Evolutionary conservation across 23 tunicate genomes (phyloP).

Genomic region (Aplidium turbinatum): DNA sequence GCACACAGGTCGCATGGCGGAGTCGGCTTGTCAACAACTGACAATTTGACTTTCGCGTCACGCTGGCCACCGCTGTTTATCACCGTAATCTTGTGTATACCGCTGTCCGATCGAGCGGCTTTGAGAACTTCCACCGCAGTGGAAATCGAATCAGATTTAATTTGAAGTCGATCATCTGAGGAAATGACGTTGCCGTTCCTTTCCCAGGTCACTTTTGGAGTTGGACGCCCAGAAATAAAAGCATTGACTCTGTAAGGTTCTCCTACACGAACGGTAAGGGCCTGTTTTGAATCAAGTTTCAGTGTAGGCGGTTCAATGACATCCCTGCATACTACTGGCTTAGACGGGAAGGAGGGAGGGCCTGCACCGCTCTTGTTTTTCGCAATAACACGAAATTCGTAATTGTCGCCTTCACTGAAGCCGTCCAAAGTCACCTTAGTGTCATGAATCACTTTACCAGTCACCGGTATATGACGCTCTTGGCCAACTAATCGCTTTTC

Average conservation of each 20-base stretch:
- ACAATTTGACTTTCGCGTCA: slow-evolving; percentile 52
- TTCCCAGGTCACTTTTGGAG: slow-evolving; percentile 83
- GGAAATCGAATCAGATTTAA: slow-evolving; percentile 51
- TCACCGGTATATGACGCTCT: slow-evolving; percentile 75
- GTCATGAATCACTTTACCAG: slow-evolving; percentile 83
- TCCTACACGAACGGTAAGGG: slow-evolving; percentile 62
- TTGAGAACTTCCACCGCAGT: slow-evolving; percentile 55
- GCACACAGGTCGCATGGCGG: slow-evolving; percentile 76
- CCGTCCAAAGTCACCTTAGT: slow-evolving; percentile 66
- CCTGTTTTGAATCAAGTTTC: slow-evolving; percentile 55
- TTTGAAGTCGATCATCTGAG: slow-evolving; percentile 63
- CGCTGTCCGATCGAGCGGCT: slow-evolving; percentile 72
- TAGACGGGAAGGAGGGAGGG: slow-evolving; percentile 91
- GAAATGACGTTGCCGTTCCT: slow-evolving; percentile 49
- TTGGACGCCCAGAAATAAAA: slow-evolving; percentile 67
- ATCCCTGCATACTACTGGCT: slow-evolving; percentile 87
- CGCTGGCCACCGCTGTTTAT: slow-evolving; percentile 81
- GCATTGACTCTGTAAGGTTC: slow-evolving; percentile 70
- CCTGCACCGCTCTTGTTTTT: slow-evolving; percentile 82
- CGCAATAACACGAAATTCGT: slow-evolving; percentile 83
- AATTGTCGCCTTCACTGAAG: slow-evolving; percentile 92
- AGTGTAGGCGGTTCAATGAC: slow-evolving; percentile 88
- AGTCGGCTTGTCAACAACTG: slow-evolving; percentile 87
- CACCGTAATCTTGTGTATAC: slow-evolving; percentile 72
- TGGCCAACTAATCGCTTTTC: slow-evolving; percentile 94